phyloP scores from a whole-genome alignment of 2,888 invertebrate species.

The Drosophila merina region DNA sequence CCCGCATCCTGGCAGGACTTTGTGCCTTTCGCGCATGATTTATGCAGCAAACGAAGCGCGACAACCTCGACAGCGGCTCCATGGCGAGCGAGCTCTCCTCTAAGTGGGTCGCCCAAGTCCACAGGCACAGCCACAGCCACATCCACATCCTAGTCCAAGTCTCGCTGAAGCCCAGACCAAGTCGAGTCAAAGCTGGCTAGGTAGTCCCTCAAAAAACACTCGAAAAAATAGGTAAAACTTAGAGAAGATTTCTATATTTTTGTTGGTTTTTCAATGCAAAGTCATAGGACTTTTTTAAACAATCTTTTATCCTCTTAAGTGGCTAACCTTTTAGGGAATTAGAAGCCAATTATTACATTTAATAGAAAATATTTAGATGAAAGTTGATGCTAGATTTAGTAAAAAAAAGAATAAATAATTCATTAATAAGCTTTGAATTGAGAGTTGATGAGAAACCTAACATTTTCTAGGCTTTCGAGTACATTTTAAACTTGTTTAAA shows the following conservation, averaged over 20 bases:
- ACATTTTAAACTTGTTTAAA: too few relatives aligned
- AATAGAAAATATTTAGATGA: too few relatives aligned
- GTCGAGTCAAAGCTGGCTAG: background rate
- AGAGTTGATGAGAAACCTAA: too few relatives aligned
- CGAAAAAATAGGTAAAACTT: constrained; percentile 3
- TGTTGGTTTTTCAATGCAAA: background rate
- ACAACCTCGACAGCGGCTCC: constrained; percentile 26
- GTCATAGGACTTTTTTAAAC: background rate
- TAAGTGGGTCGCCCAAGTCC: constrained; percentile 45
- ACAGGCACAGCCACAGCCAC: constrained; percentile 15
- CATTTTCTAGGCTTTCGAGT: too few relatives aligned
- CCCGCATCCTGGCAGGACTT: constrained; percentile 55
- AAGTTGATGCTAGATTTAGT: too few relatives aligned
- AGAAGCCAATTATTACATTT: too few relatives aligned
- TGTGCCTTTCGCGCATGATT: constrained; percentile 72
- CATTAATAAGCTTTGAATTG: too few relatives aligned
- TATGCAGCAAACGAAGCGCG: constrained; percentile 56
- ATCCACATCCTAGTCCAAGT: constrained; percentile 2
- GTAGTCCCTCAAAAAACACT: background rate
- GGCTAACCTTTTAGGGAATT: too few relatives aligned
- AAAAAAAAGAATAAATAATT: too few relatives aligned
- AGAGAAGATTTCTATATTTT: too few relatives aligned
- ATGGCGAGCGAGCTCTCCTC: constrained; percentile 8
- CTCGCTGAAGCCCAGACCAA: constrained; percentile 9
- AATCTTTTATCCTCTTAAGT: background rate